These are phyloP conservation scores for Epinephelus cyanopodus DNA, from an alignment of 2,113 vertebrate species.

Conservation along the genomic window DNA sequence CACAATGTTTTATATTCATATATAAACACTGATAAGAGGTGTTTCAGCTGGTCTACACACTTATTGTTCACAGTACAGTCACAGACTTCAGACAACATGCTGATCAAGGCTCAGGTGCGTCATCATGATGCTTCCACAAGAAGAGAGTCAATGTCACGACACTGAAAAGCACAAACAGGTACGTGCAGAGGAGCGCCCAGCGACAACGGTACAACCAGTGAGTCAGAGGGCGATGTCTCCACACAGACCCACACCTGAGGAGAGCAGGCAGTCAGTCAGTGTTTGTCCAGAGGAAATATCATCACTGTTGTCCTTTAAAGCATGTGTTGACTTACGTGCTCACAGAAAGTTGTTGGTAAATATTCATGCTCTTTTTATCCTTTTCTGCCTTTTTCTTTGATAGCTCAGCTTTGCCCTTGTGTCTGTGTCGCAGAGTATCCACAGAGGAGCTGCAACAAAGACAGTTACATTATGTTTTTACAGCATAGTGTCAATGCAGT, in stretches of 20 bases:
- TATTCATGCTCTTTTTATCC: constrained; percentile 45
- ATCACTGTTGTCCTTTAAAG: neutral
- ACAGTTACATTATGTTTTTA: neutral
- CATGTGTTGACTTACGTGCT: constrained; percentile 47
- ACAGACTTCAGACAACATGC: neutral
- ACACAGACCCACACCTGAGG: constrained; percentile 72
- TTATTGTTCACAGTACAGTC: neutral
- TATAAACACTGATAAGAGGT: constrained; percentile 27
- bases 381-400: constrained; percentile 52
- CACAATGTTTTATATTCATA: constrained; percentile 32
- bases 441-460: constrained; percentile 47
- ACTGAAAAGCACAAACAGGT: constrained; percentile 79
- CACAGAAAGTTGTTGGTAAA: constrained; percentile 20
- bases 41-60: neutral
- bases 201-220: constrained; percentile 74
- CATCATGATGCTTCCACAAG: constrained; percentile 59
- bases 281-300: neutral
- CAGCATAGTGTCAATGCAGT: neutral
- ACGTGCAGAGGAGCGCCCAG: constrained; percentile 79
- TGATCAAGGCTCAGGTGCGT: neutral
- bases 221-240: constrained; percentile 66
- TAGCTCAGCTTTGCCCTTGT: constrained; percentile 56
- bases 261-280: neutral
- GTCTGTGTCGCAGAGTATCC: constrained; percentile 59
- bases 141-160: constrained; percentile 72